Evolutionary conservation across 2,113 vertebrate species (phyloP).

Genomic region (Lophochroa leadbeateri): DNA sequence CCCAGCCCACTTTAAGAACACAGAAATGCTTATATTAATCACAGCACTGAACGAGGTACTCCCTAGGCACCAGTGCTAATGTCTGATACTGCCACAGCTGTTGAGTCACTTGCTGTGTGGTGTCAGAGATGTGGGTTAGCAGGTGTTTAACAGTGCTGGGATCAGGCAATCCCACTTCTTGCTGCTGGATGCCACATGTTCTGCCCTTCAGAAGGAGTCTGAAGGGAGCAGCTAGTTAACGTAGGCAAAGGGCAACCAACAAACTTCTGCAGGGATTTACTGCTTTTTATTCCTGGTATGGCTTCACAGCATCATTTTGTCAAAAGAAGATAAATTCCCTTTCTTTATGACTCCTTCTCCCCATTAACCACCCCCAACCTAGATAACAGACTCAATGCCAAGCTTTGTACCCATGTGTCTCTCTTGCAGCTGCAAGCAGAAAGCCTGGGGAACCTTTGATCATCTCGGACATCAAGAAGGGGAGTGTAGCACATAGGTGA

Average conservation of each 20-base stretch:
- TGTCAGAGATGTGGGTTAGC: background rate
- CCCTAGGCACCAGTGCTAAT: background rate
- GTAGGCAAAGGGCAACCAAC: background rate
- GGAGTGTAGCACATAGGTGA: constrained; percentile 96
- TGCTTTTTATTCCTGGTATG: background rate
- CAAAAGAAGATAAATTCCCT: background rate
- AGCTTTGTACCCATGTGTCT: background rate
- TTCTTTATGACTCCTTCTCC: background rate
- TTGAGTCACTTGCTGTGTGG: background rate
- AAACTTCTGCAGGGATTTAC: background rate
- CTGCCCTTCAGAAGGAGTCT: background rate
- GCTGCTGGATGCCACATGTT: background rate
- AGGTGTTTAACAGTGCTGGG: background rate
- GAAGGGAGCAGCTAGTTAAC: background rate
- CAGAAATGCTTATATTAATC: background rate
- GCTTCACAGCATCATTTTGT: background rate
- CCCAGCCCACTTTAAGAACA: background rate
- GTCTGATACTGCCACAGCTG: background rate
- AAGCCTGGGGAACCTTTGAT: constrained; percentile 91
- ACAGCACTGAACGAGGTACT: background rate
- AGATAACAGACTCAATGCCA: background rate
- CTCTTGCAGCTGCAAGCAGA: constrained; percentile 83
- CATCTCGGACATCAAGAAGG: constrained; percentile 96
- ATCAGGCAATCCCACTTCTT: background rate
- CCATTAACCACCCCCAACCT: accelerated